Evolutionary conservation across 2,888 invertebrate species (phyloP).

Genomic region (Athalia cordata): DNA sequence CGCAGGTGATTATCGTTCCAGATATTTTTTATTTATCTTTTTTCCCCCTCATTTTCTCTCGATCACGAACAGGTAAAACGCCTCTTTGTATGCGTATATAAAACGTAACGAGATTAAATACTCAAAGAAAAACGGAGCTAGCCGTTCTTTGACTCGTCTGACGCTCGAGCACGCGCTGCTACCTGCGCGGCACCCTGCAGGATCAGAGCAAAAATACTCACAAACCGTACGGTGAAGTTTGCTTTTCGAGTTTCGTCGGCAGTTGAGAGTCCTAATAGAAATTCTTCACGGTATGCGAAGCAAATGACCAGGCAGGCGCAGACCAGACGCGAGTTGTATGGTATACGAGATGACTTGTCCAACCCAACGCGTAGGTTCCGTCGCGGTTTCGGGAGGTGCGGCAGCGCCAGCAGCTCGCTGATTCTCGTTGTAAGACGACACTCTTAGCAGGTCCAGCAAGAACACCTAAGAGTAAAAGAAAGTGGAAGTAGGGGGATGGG

Average conservation of each 20-base stretch:
- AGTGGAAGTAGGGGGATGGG: constrained; percentile 27
- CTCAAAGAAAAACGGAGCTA: neutral
- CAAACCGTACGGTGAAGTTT: constrained; percentile 6
- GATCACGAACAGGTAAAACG: too few relatives aligned
- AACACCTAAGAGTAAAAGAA: too few relatives aligned
- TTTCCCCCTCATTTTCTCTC: too few relatives aligned
- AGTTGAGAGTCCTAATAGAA: constrained; percentile 16
- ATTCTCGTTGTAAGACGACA: constrained; percentile 58
- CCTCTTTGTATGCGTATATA: neutral
- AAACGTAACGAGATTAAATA: neutral
- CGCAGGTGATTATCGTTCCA: too few relatives aligned
- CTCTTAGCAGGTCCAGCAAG: constrained; percentile 28
- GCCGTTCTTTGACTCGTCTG: neutral
- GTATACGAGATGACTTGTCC: too few relatives aligned
- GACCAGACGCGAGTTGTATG: constrained; percentile 40
- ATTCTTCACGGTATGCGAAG: constrained; percentile 56
- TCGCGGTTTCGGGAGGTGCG: constrained; percentile 63
- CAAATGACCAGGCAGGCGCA: constrained; percentile 55
- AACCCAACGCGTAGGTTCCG: constrained; percentile 57
- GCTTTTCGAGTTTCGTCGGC: constrained; percentile 16
- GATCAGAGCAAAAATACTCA: neutral
- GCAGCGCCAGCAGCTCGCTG: constrained; percentile 14
- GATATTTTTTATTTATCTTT: too few relatives aligned
- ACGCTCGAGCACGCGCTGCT: neutral
- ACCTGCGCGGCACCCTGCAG: neutral